Evolutionary conservation across 2,797 vertebrate species (phyloP).

Genomic region (Xenops minutus): DNA sequence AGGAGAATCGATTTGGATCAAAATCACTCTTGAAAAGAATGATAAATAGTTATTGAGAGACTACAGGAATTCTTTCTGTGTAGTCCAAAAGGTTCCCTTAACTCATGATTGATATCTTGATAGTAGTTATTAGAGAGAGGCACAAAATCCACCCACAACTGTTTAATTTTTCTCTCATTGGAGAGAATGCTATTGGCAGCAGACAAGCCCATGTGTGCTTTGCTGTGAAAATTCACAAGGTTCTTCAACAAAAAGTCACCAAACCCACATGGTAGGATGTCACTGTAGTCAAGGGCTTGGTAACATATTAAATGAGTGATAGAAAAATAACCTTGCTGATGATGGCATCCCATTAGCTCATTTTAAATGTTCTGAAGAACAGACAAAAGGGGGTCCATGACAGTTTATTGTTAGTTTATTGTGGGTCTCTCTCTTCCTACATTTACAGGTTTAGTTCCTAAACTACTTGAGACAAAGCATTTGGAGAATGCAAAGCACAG

Average conservation of each 20-base stretch:
- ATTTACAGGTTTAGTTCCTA: background rate
- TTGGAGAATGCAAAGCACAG: background rate
- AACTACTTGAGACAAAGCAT: background rate
- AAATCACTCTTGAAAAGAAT: constrained; percentile 21
- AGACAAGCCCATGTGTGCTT: background rate
- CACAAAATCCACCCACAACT: background rate
- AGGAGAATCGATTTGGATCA: constrained; percentile 36
- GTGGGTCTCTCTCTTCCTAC: background rate
- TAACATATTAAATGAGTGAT: background rate
- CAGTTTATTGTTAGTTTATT: background rate
- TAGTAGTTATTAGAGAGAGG: background rate
- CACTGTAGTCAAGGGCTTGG: background rate
- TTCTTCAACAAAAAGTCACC: background rate
- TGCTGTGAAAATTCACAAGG: background rate
- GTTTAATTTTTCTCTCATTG: background rate
- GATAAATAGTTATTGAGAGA: constrained; percentile 12
- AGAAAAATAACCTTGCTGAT: background rate
- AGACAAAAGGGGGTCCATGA: background rate
- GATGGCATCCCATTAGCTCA: background rate
- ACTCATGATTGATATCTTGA: background rate
- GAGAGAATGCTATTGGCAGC: background rate
- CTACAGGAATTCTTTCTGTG: background rate
- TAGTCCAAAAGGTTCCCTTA: constrained; percentile 22
- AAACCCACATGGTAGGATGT: background rate
- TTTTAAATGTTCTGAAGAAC: background rate